A percentile compares a stretch with the other conserved stretches of the same genome.
These are phyloP conservation scores for Piezodorus guildinii DNA, from an alignment of 1,140 invertebrate species.

Conservation along the genomic window DNA sequence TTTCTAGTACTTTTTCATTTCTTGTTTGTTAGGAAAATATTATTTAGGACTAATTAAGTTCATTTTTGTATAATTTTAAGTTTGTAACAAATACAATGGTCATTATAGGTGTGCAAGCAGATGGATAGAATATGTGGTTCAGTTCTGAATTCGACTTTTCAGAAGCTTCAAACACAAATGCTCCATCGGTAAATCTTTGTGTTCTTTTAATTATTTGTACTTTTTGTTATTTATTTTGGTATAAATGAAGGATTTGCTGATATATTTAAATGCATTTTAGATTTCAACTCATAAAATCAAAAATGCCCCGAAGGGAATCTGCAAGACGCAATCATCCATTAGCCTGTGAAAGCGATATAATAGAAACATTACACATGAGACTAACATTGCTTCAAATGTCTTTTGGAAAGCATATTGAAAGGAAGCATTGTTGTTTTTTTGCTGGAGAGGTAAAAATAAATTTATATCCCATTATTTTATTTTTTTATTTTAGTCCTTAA, in stretches of 20 bases:
- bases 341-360: slow-evolving; percentile 76
- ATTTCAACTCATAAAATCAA: slow-evolving; percentile 74
- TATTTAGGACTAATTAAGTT: no score
- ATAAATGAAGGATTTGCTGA: no score
- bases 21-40: no score
- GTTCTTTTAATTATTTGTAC: not conserved
- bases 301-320: slow-evolving; percentile 77
- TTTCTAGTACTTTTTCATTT: no score
- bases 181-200: slow-evolving; percentile 40
- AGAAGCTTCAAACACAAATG: slow-evolving; percentile 66
- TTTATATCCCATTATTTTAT: no score
- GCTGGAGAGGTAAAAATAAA: slow-evolving; percentile 57
- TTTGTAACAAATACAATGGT: slow-evolving; percentile 3
- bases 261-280: not conserved
- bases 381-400: slow-evolving; percentile 77
- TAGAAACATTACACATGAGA: slow-evolving; percentile 80
- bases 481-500: no score
- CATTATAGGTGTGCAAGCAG: slow-evolving; percentile 57
- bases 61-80: no score
- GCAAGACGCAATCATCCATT: slow-evolving; percentile 70
- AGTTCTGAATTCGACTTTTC: slow-evolving; percentile 69
- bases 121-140: slow-evolving; percentile 64
- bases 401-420: slow-evolving; percentile 82
- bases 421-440: slow-evolving; percentile 81
- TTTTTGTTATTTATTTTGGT: not conserved